Evolutionary conservation across 2,113 vertebrate species (phyloP).

Genomic region (Phyllostomus discolor): DNA sequence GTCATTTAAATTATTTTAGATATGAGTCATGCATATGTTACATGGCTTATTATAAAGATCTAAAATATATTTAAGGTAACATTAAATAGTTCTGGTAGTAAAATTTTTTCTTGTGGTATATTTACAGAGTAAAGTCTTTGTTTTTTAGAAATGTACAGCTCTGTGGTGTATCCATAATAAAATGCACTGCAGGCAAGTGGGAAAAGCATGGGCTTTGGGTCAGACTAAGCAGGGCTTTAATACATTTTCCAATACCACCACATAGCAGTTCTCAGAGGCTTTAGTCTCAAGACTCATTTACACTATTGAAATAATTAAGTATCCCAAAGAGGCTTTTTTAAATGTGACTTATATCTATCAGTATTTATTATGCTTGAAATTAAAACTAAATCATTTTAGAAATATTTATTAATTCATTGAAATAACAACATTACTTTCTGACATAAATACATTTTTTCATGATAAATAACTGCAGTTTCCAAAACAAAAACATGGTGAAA

Average conservation of each 20-base stretch:
- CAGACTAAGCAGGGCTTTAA: neutral
- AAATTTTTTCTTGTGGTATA: neutral
- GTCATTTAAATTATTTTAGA: neutral
- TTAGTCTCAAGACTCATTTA: neutral
- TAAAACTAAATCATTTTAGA: neutral
- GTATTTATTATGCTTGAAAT: neutral
- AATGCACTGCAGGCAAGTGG: neutral
- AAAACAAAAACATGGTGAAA: neutral
- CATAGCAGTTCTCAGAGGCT: neutral
- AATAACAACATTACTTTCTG: neutral
- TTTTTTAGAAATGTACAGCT: neutral
- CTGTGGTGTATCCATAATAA: neutral
- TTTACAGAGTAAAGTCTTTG: neutral
- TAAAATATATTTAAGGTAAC: neutral
- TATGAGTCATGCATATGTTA: neutral
- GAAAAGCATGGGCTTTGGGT: neutral
- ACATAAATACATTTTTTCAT: neutral
- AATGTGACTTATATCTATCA: neutral
- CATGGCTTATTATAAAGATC: neutral
- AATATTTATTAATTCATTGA: neutral
- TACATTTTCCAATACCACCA: neutral
- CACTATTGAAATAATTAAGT: slow-evolving; percentile 2
- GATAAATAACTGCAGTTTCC: neutral
- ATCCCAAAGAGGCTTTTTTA: neutral
- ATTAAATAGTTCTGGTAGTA: neutral